Percentiles rank a stretch among this genome's conserved stretches.
Conservation (phyloP, 1,140 invertebrate species). For the Elysia chlorotica region DNA sequence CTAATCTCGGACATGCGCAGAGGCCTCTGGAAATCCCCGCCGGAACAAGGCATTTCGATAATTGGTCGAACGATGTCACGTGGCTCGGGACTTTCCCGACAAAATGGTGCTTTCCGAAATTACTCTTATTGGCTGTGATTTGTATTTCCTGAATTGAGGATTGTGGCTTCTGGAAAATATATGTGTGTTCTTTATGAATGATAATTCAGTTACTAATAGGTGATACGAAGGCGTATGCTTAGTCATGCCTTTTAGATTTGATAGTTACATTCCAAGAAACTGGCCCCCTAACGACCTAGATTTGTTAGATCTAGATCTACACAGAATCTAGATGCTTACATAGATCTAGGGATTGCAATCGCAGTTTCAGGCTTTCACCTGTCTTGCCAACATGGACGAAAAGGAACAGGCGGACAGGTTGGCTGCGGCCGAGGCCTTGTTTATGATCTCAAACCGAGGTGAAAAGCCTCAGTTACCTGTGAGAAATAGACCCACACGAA, state of each 20-base stretch:
- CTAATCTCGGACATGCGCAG: constrained; percentile 32
- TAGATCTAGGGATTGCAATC: too few species aligned
- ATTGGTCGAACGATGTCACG: constrained; percentile 18
- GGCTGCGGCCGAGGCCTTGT: constrained; percentile 28
- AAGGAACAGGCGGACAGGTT: constrained; percentile 28
- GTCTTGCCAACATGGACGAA: constrained; percentile 28
- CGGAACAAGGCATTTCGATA: constrained; percentile 4
- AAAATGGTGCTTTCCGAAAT: constrained; percentile 28
- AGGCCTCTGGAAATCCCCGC: constrained; percentile 30
- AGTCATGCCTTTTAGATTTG: neutral
- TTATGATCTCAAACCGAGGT: constrained; percentile 18
- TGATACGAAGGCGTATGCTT: neutral
- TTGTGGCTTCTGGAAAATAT: too few species aligned
- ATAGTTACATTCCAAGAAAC: constrained; percentile 5
- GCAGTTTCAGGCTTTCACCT: too few species aligned
- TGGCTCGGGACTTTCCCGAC: constrained; percentile 33
- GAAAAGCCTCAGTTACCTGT: too few species aligned
- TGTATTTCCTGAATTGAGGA: neutral
- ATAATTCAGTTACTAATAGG: neutral
- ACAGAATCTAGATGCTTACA: too few species aligned
- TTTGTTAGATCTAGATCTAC: constrained; percentile 3
- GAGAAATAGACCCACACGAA: neutral
- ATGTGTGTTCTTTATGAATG: neutral
- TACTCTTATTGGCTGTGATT: constrained; percentile 9
- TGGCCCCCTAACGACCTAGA: constrained; percentile 20